phyloP scores from a whole-genome alignment of 2,113 vertebrate species.

The Lampris megalopsis region DNA sequence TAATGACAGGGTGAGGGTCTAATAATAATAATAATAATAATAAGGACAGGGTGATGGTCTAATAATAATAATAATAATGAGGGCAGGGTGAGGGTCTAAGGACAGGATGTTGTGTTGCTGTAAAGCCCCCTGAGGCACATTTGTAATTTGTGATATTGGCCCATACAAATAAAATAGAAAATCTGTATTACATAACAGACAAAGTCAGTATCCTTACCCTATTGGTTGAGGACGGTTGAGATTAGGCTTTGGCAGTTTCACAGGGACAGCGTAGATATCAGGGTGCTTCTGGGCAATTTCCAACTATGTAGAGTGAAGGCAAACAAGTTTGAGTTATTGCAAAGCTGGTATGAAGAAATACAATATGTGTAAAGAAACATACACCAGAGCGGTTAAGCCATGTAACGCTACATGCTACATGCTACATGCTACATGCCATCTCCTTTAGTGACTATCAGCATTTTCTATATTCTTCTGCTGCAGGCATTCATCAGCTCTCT shows the following conservation, averaged over 20 bases:
- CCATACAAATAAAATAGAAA: too few species aligned
- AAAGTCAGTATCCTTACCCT: slow-evolving; percentile 82
- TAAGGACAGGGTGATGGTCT: too few species aligned
- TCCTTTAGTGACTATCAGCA: too few species aligned
- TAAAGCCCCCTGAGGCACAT: too few species aligned
- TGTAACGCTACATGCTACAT: not conserved
- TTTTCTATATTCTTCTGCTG: too few species aligned
- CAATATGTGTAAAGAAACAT: not conserved
- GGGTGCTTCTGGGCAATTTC: slow-evolving; percentile 98
- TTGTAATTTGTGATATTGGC: not conserved
- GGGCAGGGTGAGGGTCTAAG: too few species aligned
- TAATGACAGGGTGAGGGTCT: too few species aligned
- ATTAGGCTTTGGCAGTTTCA: slow-evolving; percentile 91
- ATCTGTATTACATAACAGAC: not conserved
- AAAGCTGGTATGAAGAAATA: slow-evolving; percentile 9
- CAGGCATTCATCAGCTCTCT: not conserved
- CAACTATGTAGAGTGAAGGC: slow-evolving; percentile 77
- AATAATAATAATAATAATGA: too few species aligned
- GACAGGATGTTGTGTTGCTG: too few species aligned
- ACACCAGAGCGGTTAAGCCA: not conserved
- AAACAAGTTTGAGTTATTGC: slow-evolving; percentile 34
- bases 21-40: too few species aligned
- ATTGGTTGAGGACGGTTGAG: slow-evolving; percentile 85
- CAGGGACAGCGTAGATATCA: slow-evolving; percentile 94
- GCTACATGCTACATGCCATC: too few species aligned